Conservation (phyloP, 2,113 vertebrate genomes). For the Paradoxurus hermaphroditus region DNA sequence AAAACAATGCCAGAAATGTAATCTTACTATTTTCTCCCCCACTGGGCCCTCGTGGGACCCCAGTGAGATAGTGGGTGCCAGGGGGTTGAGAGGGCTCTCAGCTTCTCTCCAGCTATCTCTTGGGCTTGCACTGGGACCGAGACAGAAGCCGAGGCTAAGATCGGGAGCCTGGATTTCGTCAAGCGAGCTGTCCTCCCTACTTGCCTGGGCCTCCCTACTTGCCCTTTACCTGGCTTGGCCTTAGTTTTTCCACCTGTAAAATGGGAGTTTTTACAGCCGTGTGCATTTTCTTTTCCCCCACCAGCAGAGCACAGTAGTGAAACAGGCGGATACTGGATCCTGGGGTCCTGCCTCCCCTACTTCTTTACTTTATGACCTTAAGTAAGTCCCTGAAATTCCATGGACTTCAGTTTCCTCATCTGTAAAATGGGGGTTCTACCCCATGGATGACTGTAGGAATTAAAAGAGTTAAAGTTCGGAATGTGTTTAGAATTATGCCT, state of each 20-base stretch:
- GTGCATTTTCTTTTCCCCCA: not conserved
- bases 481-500: not conserved
- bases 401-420: not conserved
- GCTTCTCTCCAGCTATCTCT: not conserved
- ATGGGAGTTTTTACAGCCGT: not conserved
- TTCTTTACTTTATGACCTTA: not conserved
- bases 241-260: not conserved
- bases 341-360: not conserved
- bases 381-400: not conserved
- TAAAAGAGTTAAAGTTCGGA: not conserved
- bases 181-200: not conserved
- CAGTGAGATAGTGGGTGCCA: not conserved
- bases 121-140: not conserved
- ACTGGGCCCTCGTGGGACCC: not conserved
- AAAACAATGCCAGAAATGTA: not conserved
- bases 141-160: not conserved
- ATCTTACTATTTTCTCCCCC: not conserved
- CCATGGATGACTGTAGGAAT: not conserved
- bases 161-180: not conserved
- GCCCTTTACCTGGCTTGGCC: not conserved
- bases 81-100: not conserved
- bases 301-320: not conserved
- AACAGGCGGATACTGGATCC: not conserved
- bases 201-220: not conserved
- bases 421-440: not conserved